Evolutionary conservation across 1,140 invertebrate genomes (phyloP).

Genomic region (Conus betulinus): DNA sequence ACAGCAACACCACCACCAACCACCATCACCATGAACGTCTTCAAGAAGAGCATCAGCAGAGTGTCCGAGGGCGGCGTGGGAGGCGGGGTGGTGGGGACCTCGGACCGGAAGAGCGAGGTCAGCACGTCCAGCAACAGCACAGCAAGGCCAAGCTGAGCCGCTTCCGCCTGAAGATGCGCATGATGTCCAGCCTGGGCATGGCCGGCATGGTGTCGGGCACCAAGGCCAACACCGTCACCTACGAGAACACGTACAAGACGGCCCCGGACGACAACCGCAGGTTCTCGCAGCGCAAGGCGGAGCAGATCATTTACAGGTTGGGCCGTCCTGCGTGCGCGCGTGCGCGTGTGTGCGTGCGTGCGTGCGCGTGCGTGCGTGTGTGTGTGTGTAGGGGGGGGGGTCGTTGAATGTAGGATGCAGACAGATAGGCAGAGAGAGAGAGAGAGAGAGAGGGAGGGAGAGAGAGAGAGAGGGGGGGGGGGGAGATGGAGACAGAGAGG

Average conservation of each 20-base stretch:
- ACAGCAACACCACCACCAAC: not conserved
- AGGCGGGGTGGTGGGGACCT: not conserved
- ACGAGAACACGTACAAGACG: constrained; percentile 59
- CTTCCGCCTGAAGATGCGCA: constrained; percentile 49
- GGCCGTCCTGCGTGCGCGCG: too few species aligned
- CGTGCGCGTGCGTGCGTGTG: too few species aligned
- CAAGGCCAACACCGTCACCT: constrained; percentile 35
- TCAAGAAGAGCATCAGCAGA: constrained; percentile 1
- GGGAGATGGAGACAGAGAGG: too few species aligned
- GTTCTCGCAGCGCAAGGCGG: constrained; percentile 50
- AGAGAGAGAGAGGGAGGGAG: too few species aligned
- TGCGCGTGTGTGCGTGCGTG: too few species aligned
- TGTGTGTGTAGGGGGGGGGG: too few species aligned
- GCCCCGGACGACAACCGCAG: constrained; percentile 44
- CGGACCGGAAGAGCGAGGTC: constrained; percentile 44
- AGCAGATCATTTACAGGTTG: constrained; percentile 46
- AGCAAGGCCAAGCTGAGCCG: constrained; percentile 39
- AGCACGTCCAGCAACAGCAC: constrained; percentile 35
- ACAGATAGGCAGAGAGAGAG: too few species aligned
- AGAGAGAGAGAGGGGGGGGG: too few species aligned
- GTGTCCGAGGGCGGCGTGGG: not conserved
- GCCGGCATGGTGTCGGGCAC: not conserved
- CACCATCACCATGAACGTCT: not conserved
- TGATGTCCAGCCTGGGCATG: constrained; percentile 40
- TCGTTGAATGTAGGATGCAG: too few species aligned